These are phyloP conservation scores for Gymnocheta viridis DNA, from an alignment of 2,888 invertebrate species.

Conservation along the genomic window DNA sequence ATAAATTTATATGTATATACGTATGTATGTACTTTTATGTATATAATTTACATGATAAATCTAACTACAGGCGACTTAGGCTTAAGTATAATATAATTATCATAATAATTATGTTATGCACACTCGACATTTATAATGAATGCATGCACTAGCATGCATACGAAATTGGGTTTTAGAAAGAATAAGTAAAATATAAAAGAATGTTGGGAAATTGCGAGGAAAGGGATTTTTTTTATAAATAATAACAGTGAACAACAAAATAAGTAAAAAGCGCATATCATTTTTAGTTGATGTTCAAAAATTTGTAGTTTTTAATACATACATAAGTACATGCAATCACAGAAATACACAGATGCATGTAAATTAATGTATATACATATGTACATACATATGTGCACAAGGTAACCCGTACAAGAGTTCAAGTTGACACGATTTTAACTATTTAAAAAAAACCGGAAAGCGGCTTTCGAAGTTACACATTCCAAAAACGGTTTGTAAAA, in stretches of 20 bases:
- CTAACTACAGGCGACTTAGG: constrained; percentile 77
- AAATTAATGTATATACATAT: not conserved
- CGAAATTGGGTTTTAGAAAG: constrained; percentile 13
- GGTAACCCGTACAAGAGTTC: not conserved
- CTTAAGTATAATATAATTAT: constrained; percentile 55
- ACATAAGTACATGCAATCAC: too few species aligned
- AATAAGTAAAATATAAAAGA: constrained; percentile 11
- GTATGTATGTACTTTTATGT: constrained; percentile 51
- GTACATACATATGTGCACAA: not conserved
- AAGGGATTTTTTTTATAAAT: not conserved
- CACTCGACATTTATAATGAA: constrained; percentile 67
- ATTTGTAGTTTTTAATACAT: not conserved
- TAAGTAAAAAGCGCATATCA: not conserved
- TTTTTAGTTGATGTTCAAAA: too few species aligned
- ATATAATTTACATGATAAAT: constrained; percentile 72
- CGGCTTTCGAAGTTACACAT: not conserved
- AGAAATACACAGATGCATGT: too few species aligned
- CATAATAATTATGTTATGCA: constrained; percentile 62
- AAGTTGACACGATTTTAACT: too few species aligned
- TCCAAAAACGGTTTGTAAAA: too few species aligned
- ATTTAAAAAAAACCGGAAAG: not conserved
- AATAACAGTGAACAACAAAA: constrained; percentile 40
- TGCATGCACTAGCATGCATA: constrained; percentile 62
- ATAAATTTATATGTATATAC: constrained; percentile 33
- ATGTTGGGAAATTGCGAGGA: constrained; percentile 12